phyloP scores from a whole-genome alignment of 2,113 vertebrate genomes.

The Amphiprion ocellaris region DNA sequence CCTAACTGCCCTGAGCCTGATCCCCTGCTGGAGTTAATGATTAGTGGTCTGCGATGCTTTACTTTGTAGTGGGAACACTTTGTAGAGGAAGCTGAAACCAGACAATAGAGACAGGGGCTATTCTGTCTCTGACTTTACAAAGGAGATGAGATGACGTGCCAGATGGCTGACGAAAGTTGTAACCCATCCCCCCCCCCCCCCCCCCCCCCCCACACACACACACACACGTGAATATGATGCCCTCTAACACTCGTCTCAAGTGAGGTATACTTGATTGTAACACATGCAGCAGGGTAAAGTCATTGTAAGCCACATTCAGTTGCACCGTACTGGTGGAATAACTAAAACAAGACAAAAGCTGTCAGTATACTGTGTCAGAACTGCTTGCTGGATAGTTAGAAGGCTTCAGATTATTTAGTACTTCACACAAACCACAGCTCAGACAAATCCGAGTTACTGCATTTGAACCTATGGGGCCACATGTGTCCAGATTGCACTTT shows the following conservation, averaged over 20 bases:
- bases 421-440: background rate
- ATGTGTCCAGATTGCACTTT: too few relatives aligned
- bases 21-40: slow-evolving; percentile 52
- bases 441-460: background rate
- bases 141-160: slow-evolving; percentile 82
- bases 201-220: too few relatives aligned
- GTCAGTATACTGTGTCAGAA: background rate
- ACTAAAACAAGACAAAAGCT: background rate
- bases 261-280: background rate
- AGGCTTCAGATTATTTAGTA: slow-evolving; percentile 7
- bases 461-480: too few relatives aligned
- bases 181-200: slow-evolving; percentile 77
- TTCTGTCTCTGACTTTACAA: slow-evolving; percentile 79
- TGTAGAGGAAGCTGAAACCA: slow-evolving; percentile 54
- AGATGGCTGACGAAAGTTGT: slow-evolving; percentile 90
- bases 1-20: slow-evolving; percentile 22
- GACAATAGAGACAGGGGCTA: slow-evolving; percentile 58
- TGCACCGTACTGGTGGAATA: background rate
- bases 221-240: background rate
- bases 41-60: slow-evolving; percentile 50
- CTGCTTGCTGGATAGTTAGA: too few relatives aligned
- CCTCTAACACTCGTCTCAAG: background rate
- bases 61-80: slow-evolving; percentile 45
- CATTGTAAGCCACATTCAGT: background rate
- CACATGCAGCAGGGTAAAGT: background rate